These are phyloP conservation scores for Ciconia maguari DNA, from an alignment of 2,113 vertebrate genomes.

Conservation along the genomic window DNA sequence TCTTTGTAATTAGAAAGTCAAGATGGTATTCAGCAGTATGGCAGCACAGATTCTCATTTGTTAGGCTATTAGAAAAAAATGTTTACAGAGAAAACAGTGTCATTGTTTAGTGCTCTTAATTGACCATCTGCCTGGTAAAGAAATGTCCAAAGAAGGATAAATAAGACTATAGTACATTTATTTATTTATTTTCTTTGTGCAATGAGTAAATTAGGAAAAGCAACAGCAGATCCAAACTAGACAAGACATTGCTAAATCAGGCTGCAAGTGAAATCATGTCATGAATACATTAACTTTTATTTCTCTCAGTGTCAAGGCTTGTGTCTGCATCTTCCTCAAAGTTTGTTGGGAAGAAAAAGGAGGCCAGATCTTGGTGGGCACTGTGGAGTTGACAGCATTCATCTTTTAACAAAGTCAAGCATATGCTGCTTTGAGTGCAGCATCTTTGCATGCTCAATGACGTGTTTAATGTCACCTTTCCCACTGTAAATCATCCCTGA, in stretches of 20 bases:
- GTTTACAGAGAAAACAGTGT: constrained; percentile 86
- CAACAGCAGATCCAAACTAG: constrained; percentile 68
- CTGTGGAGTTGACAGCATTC: constrained; percentile 66
- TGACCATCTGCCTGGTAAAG: constrained; percentile 85
- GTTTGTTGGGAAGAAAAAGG: constrained; percentile 62
- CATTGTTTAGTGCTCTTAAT: constrained; percentile 88
- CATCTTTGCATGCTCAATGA: constrained; percentile 78
- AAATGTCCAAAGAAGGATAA: constrained; percentile 85
- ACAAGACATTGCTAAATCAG: constrained; percentile 73
- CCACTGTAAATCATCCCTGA: constrained; percentile 75
- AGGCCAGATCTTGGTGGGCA: constrained; percentile 60
- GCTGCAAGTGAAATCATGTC: constrained; percentile 70
- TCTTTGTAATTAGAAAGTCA: constrained; percentile 89
- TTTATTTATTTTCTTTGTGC: constrained; percentile 81
- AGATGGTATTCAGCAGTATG: constrained; percentile 84
- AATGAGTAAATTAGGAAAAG: constrained; percentile 75
- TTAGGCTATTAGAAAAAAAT: constrained; percentile 86
- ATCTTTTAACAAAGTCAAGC: constrained; percentile 75
- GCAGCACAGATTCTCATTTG: constrained; percentile 84
- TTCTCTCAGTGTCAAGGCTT: constrained; percentile 65
- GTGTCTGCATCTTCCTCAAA: constrained; percentile 48
- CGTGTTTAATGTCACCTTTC: constrained; percentile 79
- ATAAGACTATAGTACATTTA: constrained; percentile 77
- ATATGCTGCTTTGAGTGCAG: constrained; percentile 72
- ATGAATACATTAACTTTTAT: constrained; percentile 66